Evolutionary conservation across 2,888 invertebrate genomes (phyloP).

Genomic region (Elmis aenea): DNA sequence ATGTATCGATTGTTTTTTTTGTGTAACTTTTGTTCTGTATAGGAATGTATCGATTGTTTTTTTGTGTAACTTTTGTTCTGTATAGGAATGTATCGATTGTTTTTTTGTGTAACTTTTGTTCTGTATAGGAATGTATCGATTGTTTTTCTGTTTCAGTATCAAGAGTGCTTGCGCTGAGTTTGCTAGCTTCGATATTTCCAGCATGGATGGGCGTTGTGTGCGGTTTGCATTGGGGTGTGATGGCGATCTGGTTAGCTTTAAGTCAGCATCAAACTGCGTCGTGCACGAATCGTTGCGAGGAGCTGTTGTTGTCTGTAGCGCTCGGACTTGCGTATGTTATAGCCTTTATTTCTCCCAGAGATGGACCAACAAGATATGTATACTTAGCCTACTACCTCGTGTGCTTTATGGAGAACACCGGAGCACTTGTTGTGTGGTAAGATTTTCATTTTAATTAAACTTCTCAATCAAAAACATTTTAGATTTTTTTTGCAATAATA

Average conservation of each 20-base stretch:
- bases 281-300: conserved; percentile 46
- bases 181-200: conserved; percentile 52
- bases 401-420: conserved; percentile 50
- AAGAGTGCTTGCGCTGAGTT: conserved; percentile 52
- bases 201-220: conserved; percentile 50
- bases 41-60: too few species aligned
- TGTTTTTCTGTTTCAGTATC: conserved; percentile 43
- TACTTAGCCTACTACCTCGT: conserved; percentile 48
- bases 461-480: neutral
- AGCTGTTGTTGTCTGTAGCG: conserved; percentile 48
- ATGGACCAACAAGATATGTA: conserved; percentile 55
- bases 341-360: conserved; percentile 56
- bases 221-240: conserved; percentile 52
- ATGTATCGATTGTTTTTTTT: too few species aligned
- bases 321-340: conserved; percentile 57
- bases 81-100: too few species aligned
- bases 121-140: too few species aligned
- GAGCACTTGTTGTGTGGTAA: conserved; percentile 48
- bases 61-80: too few species aligned
- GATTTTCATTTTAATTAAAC: too few species aligned
- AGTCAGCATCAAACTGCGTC: conserved; percentile 47
- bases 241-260: conserved; percentile 53
- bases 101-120: too few species aligned
- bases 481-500: neutral
- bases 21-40: too few species aligned